These are phyloP conservation scores for Lobophora halterata DNA, from an alignment of 2,888 invertebrate genomes.

Conservation along the genomic window DNA sequence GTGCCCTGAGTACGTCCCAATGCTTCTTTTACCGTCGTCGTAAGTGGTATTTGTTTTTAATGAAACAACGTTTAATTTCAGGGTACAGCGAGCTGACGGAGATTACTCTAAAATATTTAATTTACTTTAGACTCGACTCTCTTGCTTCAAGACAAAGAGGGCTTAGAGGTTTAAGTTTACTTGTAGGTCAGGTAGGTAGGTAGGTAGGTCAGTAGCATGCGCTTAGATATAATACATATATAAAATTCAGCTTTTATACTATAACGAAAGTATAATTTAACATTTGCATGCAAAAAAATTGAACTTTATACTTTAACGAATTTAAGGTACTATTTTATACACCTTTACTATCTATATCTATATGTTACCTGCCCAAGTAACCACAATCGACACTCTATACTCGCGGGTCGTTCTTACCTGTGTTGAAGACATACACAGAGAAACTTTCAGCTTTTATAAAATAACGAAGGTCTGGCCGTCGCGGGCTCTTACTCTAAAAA, in stretches of 20 bases:
- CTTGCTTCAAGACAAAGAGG: background rate
- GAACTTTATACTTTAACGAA: background rate
- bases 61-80: constrained; percentile 20
- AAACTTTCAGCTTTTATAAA: too few species aligned
- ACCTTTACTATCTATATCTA: too few species aligned
- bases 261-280: background rate
- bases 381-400: background rate
- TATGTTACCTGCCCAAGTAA: background rate
- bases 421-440: too few species aligned
- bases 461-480: too few species aligned
- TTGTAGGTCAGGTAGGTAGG: too few species aligned
- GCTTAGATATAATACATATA: too few species aligned
- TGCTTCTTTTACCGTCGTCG: constrained; percentile 4
- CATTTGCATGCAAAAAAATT: background rate
- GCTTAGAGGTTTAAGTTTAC: background rate
- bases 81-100: constrained; percentile 13
- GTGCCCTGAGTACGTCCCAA: background rate
- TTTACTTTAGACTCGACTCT: constrained; percentile 10
- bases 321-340: background rate
- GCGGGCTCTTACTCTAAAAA: too few species aligned
- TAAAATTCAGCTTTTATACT: background rate
- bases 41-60: constrained; percentile 18
- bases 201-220: too few species aligned
- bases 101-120: constrained; percentile 15
- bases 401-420: too few species aligned